Conservation (phyloP, 1,140 invertebrate species). For the Varroa destructor region DNA sequence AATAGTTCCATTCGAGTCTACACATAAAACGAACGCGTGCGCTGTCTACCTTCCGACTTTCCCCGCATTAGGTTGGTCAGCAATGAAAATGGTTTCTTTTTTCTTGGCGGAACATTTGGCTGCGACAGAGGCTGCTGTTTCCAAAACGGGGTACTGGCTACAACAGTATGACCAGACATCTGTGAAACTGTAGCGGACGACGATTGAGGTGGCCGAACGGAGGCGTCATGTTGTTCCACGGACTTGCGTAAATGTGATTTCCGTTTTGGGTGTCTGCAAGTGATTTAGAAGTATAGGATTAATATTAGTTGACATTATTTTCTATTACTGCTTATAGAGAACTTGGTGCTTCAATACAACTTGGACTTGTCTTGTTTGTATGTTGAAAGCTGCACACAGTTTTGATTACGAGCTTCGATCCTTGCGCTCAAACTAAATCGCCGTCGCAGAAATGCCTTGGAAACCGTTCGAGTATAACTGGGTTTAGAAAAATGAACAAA, state of each 20-base stretch:
- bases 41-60: slow-evolving; percentile 25
- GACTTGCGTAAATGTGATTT: slow-evolving; percentile 59
- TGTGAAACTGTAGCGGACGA: slow-evolving; percentile 48
- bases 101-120: slow-evolving; percentile 28
- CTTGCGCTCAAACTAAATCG: too few relatives aligned
- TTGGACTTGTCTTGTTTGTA: too few relatives aligned
- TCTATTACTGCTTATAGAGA: too few relatives aligned
- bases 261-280: slow-evolving; percentile 58
- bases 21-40: too few relatives aligned
- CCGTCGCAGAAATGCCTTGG: too few relatives aligned
- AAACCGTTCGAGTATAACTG: too few relatives aligned
- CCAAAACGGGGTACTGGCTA: slow-evolving; percentile 25
- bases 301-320: too few relatives aligned
- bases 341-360: too few relatives aligned
- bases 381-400: too few relatives aligned
- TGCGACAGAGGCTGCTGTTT: neutral
- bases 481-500: too few relatives aligned
- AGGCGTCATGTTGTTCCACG: slow-evolving; percentile 31
- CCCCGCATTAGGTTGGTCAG: slow-evolving; percentile 27
- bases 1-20: too few relatives aligned
- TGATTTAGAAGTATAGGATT: neutral
- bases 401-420: too few relatives aligned
- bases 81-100: slow-evolving; percentile 4
- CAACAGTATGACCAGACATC: slow-evolving; percentile 57
- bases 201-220: slow-evolving; percentile 36